Base-by-base conservation (phyloP, 2,113 vertebrate genomes). In the Cyanoramphus novaezelandiae region DNA sequence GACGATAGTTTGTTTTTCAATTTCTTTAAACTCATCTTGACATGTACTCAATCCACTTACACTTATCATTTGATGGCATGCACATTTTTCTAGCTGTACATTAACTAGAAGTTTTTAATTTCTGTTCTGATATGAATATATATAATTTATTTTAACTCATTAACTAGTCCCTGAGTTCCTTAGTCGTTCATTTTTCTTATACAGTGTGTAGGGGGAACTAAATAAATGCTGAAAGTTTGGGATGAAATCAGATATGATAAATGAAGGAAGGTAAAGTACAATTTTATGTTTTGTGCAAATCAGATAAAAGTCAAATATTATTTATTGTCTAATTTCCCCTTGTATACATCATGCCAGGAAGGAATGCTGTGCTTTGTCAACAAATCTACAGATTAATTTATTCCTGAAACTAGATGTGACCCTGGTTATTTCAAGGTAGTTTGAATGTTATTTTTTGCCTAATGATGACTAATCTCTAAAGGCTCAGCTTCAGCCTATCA, bases 251-350 rank as follows among this genome's bases (percentile, higher is more conserved):
- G 71, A 67, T 79, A 79, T 57, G 63, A 96, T 67, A 94, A 88
- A 94, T 93, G 81, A 95, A 96, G 55, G 52, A 91, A 93, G 16
- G 23, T 9, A 86, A 82, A 86, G n/a, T 55, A 88, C 37, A 75
- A 55, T 88, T 86, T 75, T 90, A 60, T 68, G 35, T 31, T 88
- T 74, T 75, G 77, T 88, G 71, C 50, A 96, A 95, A 92, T 95
- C 77, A 94, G 49, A 90, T 95, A 82, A 92, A 86, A 95, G 44
- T 88, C 74, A 96, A 88, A 84, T 95, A 86, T 79, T 96, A 92
- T 95, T 92, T 96, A 95, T 87, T 92, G 33, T 86, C 63, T 95
- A 94, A 93, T 96, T 95, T 94, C 28, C 43, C 63, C 37, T 85
- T 84, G 49, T 77, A 86, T 46, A 76, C 35, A 44, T 65, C 67